These are phyloP conservation scores for Pogonocherus hispidulus DNA, from an alignment of 2,888 invertebrate genomes.

Conservation along the genomic window DNA sequence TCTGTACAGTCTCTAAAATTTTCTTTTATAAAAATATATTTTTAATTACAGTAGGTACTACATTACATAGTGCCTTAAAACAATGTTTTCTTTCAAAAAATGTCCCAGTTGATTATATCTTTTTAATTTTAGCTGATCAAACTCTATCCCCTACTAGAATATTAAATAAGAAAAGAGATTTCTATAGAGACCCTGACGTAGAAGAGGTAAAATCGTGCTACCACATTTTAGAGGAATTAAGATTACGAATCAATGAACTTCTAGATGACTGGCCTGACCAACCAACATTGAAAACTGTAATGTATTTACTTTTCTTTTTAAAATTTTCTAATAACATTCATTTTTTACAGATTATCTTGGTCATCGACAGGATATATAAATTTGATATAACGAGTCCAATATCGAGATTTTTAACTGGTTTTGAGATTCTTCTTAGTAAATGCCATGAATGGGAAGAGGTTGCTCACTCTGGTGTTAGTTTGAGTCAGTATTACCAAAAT, in stretches of 20 bases:
- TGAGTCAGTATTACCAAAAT: constrained; percentile 79
- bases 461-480: constrained; percentile 88
- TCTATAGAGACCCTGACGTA: constrained; percentile 88
- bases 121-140: constrained; percentile 49
- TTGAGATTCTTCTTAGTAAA: constrained; percentile 89
- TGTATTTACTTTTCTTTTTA: constrained; percentile 8
- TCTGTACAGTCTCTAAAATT: too few species aligned
- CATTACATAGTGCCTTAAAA: too few species aligned
- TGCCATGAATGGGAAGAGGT: constrained; percentile 93
- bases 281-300: constrained; percentile 85
- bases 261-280: constrained; percentile 90
- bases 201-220: constrained; percentile 82
- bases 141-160: constrained; percentile 50
- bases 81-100: too few species aligned
- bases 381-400: constrained; percentile 88
- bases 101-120: too few species aligned
- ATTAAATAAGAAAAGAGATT: constrained; percentile 71
- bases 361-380: constrained; percentile 75
- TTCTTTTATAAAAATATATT: too few species aligned
- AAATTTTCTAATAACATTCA: too few species aligned
- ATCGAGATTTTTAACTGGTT: constrained; percentile 89
- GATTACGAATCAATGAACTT: constrained; percentile 74
- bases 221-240: constrained; percentile 78
- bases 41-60: too few species aligned
- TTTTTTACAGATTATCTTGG: constrained; percentile 73